phyloP scores from a whole-genome alignment of 2,113 vertebrate species.

The Oncorhynchus gorbuscha region DNA sequence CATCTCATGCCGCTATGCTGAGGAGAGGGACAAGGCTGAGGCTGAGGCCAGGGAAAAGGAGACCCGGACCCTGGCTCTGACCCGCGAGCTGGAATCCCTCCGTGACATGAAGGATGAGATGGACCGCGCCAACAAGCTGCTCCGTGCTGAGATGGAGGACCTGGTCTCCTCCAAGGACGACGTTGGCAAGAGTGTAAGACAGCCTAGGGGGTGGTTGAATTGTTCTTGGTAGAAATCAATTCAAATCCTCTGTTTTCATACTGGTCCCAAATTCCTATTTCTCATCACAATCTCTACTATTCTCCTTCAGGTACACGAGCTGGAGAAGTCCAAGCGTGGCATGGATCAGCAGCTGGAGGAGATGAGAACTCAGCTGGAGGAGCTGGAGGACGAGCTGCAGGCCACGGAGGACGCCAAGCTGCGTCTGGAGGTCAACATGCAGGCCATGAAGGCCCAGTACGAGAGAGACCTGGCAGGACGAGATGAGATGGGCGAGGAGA shows the following conservation, averaged over 20 bases:
- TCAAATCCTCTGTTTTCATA: not conserved
- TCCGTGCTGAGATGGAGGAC: conserved; percentile 94
- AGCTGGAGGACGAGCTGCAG: conserved; percentile 96
- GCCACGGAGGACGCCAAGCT: conserved; percentile 96
- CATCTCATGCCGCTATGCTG: conserved; percentile 79
- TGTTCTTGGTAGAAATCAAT: not conserved
- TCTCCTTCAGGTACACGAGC: conserved; percentile 87
- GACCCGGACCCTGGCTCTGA: conserved; percentile 78
- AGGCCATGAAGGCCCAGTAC: conserved; percentile 96
- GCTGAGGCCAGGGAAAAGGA: conserved; percentile 88
- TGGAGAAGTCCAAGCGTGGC: conserved; percentile 92
- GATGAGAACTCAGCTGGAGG: conserved; percentile 95
- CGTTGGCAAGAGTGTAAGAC: conserved; percentile 93
- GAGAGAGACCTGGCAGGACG: conserved; percentile 90
- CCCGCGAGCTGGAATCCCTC: conserved; percentile 86
- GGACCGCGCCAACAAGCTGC: conserved; percentile 91
- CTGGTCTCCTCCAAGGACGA: conserved; percentile 97
- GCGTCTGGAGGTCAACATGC: conserved; percentile 95
- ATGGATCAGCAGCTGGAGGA: conserved; percentile 97
- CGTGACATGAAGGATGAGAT: conserved; percentile 86
- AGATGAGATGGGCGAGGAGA: conserved; percentile 96
- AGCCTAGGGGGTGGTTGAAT: no score
- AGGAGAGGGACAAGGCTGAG: conserved; percentile 85
- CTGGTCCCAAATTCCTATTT: not conserved
- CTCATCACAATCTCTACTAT: not conserved